phyloP scores from a whole-genome alignment of 1,140 invertebrate species.

The Drosophila mauritiana region DNA sequence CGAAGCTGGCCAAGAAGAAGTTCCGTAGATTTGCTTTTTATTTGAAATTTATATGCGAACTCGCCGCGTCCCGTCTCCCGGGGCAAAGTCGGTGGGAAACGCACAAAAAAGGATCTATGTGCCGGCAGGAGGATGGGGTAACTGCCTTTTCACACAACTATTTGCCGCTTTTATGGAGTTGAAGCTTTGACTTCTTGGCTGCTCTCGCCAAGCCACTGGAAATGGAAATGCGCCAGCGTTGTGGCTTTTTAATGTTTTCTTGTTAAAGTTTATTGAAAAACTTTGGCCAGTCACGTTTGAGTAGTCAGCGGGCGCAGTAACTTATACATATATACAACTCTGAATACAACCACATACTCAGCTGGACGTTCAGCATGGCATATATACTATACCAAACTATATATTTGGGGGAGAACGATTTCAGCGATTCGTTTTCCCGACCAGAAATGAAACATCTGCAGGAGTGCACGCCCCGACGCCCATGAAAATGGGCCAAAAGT shows the following conservation, averaged over 20 bases:
- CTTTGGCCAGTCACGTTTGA: conserved; percentile 82
- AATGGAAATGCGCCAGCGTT: conserved; percentile 76
- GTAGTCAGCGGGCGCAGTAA: conserved; percentile 73
- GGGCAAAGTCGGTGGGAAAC: conserved; percentile 27
- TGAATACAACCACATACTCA: conserved; percentile 30
- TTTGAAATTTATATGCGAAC: conserved; percentile 77
- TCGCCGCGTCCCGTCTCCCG: conserved; percentile 3
- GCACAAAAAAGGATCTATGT: conserved; percentile 60
- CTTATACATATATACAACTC: conserved; percentile 51
- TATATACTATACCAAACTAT: not conserved
- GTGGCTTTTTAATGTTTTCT: conserved; percentile 83
- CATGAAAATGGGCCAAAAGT: conserved; percentile 73
- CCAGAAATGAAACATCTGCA: conserved; percentile 74
- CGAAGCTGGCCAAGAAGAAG: conserved; percentile 45
- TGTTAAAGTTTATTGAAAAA: conserved; percentile 84
- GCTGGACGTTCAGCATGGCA: not conserved
- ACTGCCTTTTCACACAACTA: conserved; percentile 71
- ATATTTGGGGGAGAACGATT: conserved; percentile 14
- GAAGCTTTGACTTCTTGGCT: conserved; percentile 72
- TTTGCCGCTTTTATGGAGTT: conserved; percentile 76
- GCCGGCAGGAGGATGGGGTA: not conserved
- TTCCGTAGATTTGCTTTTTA: conserved; percentile 79
- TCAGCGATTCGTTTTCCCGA: conserved; percentile 20
- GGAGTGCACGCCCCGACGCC: conserved; percentile 69
- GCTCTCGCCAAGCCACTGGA: conserved; percentile 39